Base-by-base conservation (phyloP, 2,888 invertebrate species). In the Thysanoteuthis rhombus region DNA sequence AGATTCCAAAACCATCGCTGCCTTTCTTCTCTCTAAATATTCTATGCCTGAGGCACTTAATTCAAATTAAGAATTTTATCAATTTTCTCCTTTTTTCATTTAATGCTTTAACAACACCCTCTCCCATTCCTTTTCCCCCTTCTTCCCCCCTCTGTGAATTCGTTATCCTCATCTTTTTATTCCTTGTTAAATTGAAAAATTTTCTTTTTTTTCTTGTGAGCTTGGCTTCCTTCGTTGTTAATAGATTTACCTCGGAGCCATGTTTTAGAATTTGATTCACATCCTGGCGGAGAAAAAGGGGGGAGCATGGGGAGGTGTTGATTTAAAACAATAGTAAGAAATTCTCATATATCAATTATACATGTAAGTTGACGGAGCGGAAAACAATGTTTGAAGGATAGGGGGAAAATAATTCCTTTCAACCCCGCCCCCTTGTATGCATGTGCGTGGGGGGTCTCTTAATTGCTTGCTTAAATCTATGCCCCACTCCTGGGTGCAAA, bases 141-240 rank as follows among this genome's bases (percentile, higher is more conserved):
- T n/a, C 10, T n/a, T n/a, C n/a, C 75, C 8, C 10, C 4, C n/a
- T 0, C 16, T 0, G 10, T 36, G 3, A 25, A 1, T 8, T 75
- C 75, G 10, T 75, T n/a, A n/a, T n/a, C 75, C 22, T n/a, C n/a
- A 47, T n/a, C n/a, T 75, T 75, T 75, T 75, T n/a, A n/a, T 75
- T 16, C 10, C 75, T 28, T 52, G 25, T 52, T 52, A 22, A 52
- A 52, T 52, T 25, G 52, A 52, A 52, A 25, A 25, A 8, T 42
- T 42, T 6, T 25, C 32, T 58, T 32, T 58, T 8, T 75, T 32
- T 75, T 19, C 10, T 36, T n/a, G n/a, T 4, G 1, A 75, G n/a
- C 4, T 10, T 75, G n/a, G 16, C 75, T 75, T 75, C n/a, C 12
- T 36, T 16, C 12, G 75, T n/a, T 75, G 75, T n/a, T n/a, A n/a